Evolutionary conservation across 2,888 invertebrate species (phyloP), one percentile per base, ranked within the genome.

Genomic region (Graphium colonna): DNA sequence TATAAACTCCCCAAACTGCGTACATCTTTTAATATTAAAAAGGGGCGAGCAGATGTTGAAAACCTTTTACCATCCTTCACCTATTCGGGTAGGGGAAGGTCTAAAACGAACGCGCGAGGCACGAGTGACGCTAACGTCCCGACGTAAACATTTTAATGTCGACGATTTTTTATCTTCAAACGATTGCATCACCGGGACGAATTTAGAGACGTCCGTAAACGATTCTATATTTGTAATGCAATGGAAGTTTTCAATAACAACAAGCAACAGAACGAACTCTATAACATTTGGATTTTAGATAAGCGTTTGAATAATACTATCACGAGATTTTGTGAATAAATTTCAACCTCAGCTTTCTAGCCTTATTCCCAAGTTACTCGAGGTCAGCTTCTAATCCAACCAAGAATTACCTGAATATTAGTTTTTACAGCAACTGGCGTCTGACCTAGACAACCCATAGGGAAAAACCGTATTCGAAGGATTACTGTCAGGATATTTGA

Each of bases 1-100:
- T 80, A 80, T 80, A 76, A 77, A 76, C 72, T 79, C 72, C 60
- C 71, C 69, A 67, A 71, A 77, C 72, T 76, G 64, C 65, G 72
- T 67, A 73, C 65, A 77, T 77, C 69, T 80, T 81, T 82, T 81
- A 82, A 83, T 83, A 82, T 78, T 72, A 74, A 75, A 75, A 67
- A 68, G 73, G 42, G 81, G 80, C 9, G 80, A 76, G 78, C 82
- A 82, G 82, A 79, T 82, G 83, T 73, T 73, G 73, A 73, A 73
- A 79, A 76, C 79, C 82, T 82, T 82, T 83, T 81, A 78, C 60
- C 61, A 59, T 63, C 60, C 59, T 64, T 64, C 61, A 63, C 78
- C 75, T 75, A 67, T 67, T 64, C 64, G 64, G 51, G 56, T 57
- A 51, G 59, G 69, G 48, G 71, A 73, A 64, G 70, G 73, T 67